Base-by-base conservation (phyloP, 2,113 vertebrate species). In the Rhagologus leucostigma region DNA sequence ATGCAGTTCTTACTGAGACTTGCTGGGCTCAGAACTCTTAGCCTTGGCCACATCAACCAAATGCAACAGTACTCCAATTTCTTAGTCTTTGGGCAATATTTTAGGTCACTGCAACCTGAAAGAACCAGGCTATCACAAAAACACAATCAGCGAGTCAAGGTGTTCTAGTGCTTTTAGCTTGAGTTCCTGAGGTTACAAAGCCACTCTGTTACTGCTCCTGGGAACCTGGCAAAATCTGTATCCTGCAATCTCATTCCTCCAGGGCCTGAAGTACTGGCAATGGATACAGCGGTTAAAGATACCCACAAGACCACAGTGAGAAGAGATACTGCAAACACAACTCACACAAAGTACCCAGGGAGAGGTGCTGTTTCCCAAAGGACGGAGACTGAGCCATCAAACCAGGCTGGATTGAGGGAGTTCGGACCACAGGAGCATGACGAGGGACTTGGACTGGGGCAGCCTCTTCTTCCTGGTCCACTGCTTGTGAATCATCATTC, bases 351-450 rank as follows among this genome's bases (percentile, higher is more conserved):
- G 97, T 79, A 87, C 98, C 98, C 91, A 76, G 82, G 39, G 95
- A 87, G 64, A 97, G 95, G 17, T 93, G 97, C 30, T 98, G 86
- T 41, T 99, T 99, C 68, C 97, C 94, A 74, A 99, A 98, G 42
- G 98, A 97, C 0, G 97, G 87, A 6, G 98, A 95, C 87, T 98
- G 98, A 24, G 98, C 71, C 86, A 98, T 87, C 29, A 99, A 98
- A 23, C 97, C 98, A 6, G 99, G 99, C 84, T 99, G 99, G 82
- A 99, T 12, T 13, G 99, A 99, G 4, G 99, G 95, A 1, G 99
- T 99, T 57, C 99, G 98, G 44, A 98, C 98, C 13, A 99, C 99
- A 0, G 98, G 97, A 8, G 98, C 98, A 13, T 99, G 99, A 23
- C 98, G 98, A 11, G 98, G 97, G 13, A 90, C 91, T 32, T 93